Conservation (phyloP, 2,113 vertebrate genomes). For the Corynorhinus townsendii region DNA sequence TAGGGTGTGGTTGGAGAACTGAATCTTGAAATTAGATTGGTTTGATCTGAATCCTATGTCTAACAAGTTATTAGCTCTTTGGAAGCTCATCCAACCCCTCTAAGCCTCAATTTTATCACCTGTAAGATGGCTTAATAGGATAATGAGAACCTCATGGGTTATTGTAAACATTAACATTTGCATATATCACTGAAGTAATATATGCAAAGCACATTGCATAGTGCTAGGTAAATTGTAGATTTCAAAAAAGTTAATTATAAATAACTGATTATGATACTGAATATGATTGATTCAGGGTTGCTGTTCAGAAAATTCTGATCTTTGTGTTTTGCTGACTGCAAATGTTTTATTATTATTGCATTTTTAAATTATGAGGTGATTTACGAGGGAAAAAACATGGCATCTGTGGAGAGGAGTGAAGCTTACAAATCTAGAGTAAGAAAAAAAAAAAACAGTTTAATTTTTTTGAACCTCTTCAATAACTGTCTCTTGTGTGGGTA, state of each 20-base stretch:
- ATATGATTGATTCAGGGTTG: neutral
- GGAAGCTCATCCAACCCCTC: neutral
- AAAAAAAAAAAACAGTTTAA: slow-evolving; percentile 32
- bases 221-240: neutral
- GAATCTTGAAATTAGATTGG: neutral
- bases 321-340: slow-evolving; percentile 18
- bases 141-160: neutral
- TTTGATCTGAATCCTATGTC: neutral
- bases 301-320: neutral
- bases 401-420: slow-evolving; percentile 29
- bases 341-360: slow-evolving; percentile 52
- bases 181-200: neutral
- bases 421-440: slow-evolving; percentile 59
- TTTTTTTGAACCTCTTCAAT: slow-evolving; percentile 68
- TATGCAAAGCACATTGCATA: neutral
- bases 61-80: neutral
- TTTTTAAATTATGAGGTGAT: slow-evolving; percentile 64
- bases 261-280: neutral
- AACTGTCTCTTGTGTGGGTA: slow-evolving; percentile 64
- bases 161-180: slow-evolving; percentile 13
- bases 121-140: neutral
- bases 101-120: slow-evolving; percentile 3
- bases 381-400: slow-evolving; percentile 26
- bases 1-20: neutral
- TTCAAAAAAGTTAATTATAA: neutral